Evolutionary conservation across 2,888 invertebrate genomes (phyloP), one percentile per base, ranked within the genome.

Genomic region (Agriopis aurantiaria): DNA sequence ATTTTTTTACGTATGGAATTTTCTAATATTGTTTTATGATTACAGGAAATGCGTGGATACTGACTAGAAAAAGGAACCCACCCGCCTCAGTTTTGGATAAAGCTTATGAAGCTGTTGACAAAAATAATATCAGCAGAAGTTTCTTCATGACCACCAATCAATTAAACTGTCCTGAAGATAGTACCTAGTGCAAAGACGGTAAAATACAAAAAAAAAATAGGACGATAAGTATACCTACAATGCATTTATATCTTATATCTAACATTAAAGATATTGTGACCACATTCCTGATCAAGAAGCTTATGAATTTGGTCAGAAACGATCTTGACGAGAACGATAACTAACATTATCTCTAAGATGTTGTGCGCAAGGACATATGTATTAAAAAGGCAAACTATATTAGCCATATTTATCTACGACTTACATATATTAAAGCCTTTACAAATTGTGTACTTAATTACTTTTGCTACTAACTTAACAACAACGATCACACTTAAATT

Each of bases 91-190:
- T 95, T 0, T 83, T 97, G 80, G 94, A 96, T 75, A 95, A 95
- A 74, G 96, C 96, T 0, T 96, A 96, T 78, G 84, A 90, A 58
- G 91, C 93, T 3, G 79, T 96, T 10, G 95, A 96, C 73, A 95
- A 91, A 67, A 95, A 95, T 80, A 88, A 89, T 10, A 95, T 96
- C 65, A 95, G 94, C 77, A 89, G 94, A 71, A 92, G 94, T 0
- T 95, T 94, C 81, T 95, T 96, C 73, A 91, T 95, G 60, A 90
- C 94, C 66, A 96, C 96, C 0, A 95, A 96, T 80, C 96, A 96
- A 77, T 91, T 88, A 62, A 95, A 96, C 81, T 96, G 96, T 49
- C 82, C 87, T 1, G 74, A 74, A 51, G 70, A 72, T 14, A 65
- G 53, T 51, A 61, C 60, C 8, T 69, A 69, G 57, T 0, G n/a